These are phyloP conservation scores for Drosophila varians DNA, from an alignment of 1,140 invertebrate genomes.

Conservation along the genomic window DNA sequence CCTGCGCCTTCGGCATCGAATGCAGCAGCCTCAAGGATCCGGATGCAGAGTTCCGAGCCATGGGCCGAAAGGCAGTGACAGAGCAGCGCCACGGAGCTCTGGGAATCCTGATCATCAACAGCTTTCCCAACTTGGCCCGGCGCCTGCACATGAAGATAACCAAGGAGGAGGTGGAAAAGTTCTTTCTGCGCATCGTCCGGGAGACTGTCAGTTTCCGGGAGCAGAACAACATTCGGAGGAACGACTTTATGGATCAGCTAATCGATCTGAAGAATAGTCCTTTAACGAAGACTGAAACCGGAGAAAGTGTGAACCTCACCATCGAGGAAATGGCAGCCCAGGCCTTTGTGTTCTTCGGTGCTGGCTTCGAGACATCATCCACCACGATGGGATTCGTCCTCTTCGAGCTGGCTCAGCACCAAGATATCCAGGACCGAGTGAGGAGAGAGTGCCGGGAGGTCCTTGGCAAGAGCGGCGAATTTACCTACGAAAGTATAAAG, in stretches of 20 bases:
- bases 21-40: slow-evolving; percentile 85
- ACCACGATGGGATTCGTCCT: slow-evolving; percentile 85
- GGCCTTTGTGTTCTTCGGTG: slow-evolving; percentile 85
- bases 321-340: slow-evolving; percentile 84
- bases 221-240: slow-evolving; percentile 83
- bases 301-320: slow-evolving; percentile 52
- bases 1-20: slow-evolving; percentile 87
- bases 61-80: slow-evolving; percentile 64
- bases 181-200: slow-evolving; percentile 84
- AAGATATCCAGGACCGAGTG: slow-evolving; percentile 85
- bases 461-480: slow-evolving; percentile 76
- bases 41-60: slow-evolving; percentile 84
- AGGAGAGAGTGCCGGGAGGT: slow-evolving; percentile 85
- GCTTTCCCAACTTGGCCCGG: slow-evolving; percentile 56
- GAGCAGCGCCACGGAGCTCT: slow-evolving; percentile 39
- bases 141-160: slow-evolving; percentile 72
- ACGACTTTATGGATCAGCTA: slow-evolving; percentile 86
- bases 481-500: slow-evolving; percentile 85
- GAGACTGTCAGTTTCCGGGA: slow-evolving; percentile 84
- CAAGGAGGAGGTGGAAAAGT: slow-evolving; percentile 83
- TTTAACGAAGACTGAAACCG: slow-evolving; percentile 57
- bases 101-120: slow-evolving; percentile 24
- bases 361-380: slow-evolving; percentile 87
- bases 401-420: slow-evolving; percentile 85
- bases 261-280: slow-evolving; percentile 84